A percentile compares a stretch with the other conserved stretches of the same genome.
Conservation (phyloP, 1,140 invertebrate species). For the Ericerus pela region DNA sequence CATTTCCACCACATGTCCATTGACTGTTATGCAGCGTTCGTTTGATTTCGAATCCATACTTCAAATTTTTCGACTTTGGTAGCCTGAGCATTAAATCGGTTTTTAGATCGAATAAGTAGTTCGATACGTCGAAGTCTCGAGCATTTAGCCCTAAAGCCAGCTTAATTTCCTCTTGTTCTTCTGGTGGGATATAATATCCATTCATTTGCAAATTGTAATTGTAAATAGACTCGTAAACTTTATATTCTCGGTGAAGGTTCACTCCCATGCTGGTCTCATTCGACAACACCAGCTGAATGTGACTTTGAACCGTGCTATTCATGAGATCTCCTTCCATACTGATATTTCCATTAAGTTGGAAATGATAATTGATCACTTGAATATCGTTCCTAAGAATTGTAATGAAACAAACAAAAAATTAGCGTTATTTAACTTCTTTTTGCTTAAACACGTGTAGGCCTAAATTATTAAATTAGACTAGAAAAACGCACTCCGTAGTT, state of each 20-base stretch:
- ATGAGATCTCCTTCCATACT: not conserved
- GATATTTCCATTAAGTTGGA: not conserved
- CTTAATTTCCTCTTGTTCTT: not conserved
- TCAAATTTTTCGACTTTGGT: not conserved
- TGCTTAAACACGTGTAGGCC: too few species aligned
- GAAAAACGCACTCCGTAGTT: not conserved
- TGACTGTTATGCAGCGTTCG: not conserved
- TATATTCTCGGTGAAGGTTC: not conserved
- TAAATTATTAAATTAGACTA: not conserved
- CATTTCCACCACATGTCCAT: not conserved
- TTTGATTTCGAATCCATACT: not conserved
- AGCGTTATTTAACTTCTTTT: too few species aligned
- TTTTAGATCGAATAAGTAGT: not conserved
- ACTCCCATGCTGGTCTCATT: not conserved
- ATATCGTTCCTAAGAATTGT: not conserved
- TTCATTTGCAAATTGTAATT: not conserved
- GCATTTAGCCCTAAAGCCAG: not conserved
- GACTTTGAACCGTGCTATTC: not conserved
- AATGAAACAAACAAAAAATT: too few species aligned
- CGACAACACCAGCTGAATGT: not conserved
- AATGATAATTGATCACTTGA: not conserved
- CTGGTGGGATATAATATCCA: not conserved
- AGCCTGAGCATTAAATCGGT: not conserved
- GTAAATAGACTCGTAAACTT: not conserved
- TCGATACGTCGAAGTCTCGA: not conserved